Evolutionary conservation across 2,797 vertebrate genomes (phyloP), one percentile per base, ranked within the genome.

Genomic region (Rhabdomys pumilio): DNA sequence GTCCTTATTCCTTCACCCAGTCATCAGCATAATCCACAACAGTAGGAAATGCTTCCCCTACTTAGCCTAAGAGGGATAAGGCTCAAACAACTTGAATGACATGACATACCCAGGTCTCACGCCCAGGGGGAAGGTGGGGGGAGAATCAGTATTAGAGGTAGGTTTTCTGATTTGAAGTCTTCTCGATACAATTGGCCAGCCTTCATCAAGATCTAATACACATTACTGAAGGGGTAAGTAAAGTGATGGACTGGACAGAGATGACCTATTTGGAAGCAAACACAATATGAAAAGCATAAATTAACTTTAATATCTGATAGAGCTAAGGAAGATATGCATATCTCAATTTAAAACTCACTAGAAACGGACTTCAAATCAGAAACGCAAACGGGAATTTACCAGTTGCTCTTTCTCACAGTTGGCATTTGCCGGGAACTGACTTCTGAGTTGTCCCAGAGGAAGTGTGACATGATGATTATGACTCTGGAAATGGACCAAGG

Each of bases 271-370:
- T 67, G 31, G 15, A 92, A 91, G 50, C 19, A 80, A 93, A 50
- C 1, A 65, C 0, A 93, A 55, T 47, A 75, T 11, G 3, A 89
- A 89, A 90, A 59, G 50, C 22, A 34, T 84, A 87, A 63, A 85
- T 53, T 84, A 80, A 96, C 63, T 55, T 89, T 50, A 76, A 47
- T 67, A 57, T 38, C 95, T n/a, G 34, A 41, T 93, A 47, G 12
- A 77, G 65, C 17, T 61, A 77, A 93, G 34, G 53, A 90, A 82
- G 77, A 53, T 34, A 11, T 53, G 14, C 22, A 81, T 85, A 79
- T 5, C 7, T 82, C 87, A 73, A 79, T 61, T 34, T 50, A 50
- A 31, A 73, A 38, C 4, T 55, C 20, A 22, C 6, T 72, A 5
- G 55, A 95, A 93, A 84, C 76, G 24, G 8, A 81, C n/a, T 63